phyloP scores from a whole-genome alignment of 2,113 vertebrate genomes.

The Dasyornis broadbenti region DNA sequence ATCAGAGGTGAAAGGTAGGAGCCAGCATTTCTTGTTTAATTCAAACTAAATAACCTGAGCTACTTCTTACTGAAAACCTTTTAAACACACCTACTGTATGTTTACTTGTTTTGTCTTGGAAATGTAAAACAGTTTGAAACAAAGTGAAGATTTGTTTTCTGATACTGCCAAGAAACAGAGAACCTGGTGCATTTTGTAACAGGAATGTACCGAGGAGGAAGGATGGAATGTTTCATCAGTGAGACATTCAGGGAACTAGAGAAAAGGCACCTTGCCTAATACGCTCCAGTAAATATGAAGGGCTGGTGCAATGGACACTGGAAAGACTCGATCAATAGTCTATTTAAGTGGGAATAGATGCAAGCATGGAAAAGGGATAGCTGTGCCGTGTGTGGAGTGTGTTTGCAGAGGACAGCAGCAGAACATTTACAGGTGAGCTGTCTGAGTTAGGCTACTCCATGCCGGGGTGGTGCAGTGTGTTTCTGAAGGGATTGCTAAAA shows the following conservation, averaged over 20 bases:
- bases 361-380: conserved; percentile 72
- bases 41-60: neutral
- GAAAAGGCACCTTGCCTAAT: conserved; percentile 52
- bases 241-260: conserved; percentile 36
- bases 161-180: neutral
- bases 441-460: neutral
- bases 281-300: conserved; percentile 67
- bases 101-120: conserved; percentile 16
- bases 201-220: neutral
- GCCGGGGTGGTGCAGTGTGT: neutral
- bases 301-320: conserved; percentile 75
- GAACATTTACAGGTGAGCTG: conserved; percentile 54
- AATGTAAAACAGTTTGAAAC: conserved; percentile 4
- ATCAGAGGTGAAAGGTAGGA: conserved; percentile 64
- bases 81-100: neutral
- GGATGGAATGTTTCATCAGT: conserved; percentile 1
- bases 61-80: neutral
- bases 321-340: conserved; percentile 75
- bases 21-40: conserved; percentile 31
- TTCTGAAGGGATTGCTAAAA: conserved; percentile 2
- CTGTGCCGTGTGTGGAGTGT: conserved; percentile 39
- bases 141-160: conserved; percentile 3
- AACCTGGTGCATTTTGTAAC: conserved; percentile 17
- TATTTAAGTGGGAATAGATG: conserved; percentile 77
- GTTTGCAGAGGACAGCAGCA: conserved; percentile 53